Evolutionary conservation across 2,113 vertebrate genomes (phyloP).

Genomic region (Isurus oxyrinchus): DNA sequence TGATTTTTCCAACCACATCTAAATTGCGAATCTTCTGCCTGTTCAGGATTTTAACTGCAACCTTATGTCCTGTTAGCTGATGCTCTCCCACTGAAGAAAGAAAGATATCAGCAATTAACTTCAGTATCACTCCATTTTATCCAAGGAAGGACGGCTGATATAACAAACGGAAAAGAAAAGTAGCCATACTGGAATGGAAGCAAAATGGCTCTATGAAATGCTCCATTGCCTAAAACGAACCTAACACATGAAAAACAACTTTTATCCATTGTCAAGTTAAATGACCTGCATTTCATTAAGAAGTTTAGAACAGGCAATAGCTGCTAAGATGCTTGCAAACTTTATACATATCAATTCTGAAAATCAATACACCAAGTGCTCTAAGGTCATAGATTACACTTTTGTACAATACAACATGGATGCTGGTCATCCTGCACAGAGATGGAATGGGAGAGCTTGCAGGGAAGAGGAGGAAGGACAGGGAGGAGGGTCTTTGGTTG

Average conservation of each 20-base stretch:
- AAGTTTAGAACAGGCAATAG: background rate
- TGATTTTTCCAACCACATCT: constrained; percentile 98
- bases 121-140: background rate
- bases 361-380: too few species aligned
- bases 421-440: too few species aligned
- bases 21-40: constrained; percentile 96
- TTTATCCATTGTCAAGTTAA: too few species aligned
- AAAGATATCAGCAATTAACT: constrained; percentile 38
- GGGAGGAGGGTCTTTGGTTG: too few species aligned
- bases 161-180: background rate
- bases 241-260: too few species aligned
- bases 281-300: too few species aligned
- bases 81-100: constrained; percentile 82
- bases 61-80: constrained; percentile 93
- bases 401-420: too few species aligned
- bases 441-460: background rate
- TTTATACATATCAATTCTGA: too few species aligned
- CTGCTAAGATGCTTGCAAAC: too few species aligned
- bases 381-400: too few species aligned
- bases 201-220: too few species aligned
- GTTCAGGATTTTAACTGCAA: constrained; percentile 97
- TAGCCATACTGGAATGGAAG: background rate
- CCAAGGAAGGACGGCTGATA: background rate
- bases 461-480: background rate
- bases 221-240: too few species aligned